A percentile compares a stretch with the other conserved stretches of the same genome.
These are phyloP conservation scores for Pelobates cultripes DNA, from an alignment of 2,797 vertebrate species.

Conservation along the genomic window DNA sequence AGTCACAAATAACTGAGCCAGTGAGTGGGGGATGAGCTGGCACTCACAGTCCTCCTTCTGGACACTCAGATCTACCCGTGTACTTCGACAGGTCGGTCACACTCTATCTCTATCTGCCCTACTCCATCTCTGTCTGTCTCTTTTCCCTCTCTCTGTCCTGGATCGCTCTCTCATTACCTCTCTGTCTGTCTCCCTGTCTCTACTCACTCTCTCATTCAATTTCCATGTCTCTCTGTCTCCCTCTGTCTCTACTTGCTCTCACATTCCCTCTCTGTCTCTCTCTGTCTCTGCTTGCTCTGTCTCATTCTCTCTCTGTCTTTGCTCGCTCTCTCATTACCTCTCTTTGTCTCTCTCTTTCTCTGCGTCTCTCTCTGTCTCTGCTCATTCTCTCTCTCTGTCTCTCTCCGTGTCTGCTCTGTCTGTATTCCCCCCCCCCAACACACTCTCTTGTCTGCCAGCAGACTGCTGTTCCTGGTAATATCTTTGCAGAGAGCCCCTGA, in stretches of 20 bases:
- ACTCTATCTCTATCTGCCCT: background rate
- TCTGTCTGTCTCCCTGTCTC: background rate
- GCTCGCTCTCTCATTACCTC: too few relatives aligned
- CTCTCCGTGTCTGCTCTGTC: too few relatives aligned
- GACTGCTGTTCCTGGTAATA: too few relatives aligned
- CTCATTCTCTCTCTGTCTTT: too few relatives aligned
- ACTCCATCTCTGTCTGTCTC: background rate
- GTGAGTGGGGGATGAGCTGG: slow-evolving; percentile 29
- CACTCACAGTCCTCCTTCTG: background rate
- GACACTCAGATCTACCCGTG: background rate
- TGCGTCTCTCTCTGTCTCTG: too few relatives aligned
- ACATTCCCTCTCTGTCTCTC: background rate
- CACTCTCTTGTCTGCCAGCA: too few relatives aligned
- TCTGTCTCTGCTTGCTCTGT: background rate
- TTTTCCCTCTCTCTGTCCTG: background rate
- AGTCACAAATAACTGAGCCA: slow-evolving; percentile 40
- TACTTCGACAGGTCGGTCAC: background rate
- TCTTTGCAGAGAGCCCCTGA: too few relatives aligned
- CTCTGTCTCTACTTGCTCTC: too few relatives aligned
- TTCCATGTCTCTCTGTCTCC: background rate
- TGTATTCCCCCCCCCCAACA: too few relatives aligned
- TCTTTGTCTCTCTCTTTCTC: too few relatives aligned
- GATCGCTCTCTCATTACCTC: background rate
- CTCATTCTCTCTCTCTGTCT: too few relatives aligned
- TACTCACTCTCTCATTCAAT: background rate